Evolutionary conservation across 1,140 invertebrate genomes (phyloP), one percentile per base, ranked within the genome.

Genomic region (Sesamia nonagrioides): DNA sequence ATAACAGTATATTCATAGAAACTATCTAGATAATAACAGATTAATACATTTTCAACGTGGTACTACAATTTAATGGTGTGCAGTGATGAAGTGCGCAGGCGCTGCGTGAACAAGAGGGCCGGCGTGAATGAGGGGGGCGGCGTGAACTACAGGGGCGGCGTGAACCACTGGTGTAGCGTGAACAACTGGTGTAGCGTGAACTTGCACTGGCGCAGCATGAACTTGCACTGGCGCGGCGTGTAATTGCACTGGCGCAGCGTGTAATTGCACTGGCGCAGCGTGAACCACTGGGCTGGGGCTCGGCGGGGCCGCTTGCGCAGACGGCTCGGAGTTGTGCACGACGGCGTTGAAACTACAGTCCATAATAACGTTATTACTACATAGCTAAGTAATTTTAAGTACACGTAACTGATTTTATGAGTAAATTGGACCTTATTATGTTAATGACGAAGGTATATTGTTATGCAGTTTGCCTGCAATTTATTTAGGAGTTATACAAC

Each of bases 281-380:
- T 81, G 84, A 6, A 54, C 72, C 7, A 68, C 56, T 7, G 82
- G 78, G 15, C 77, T 68, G 71, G 79, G 52, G n/a, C 69, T 66
- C 18, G 81, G 79, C 4, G 78, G 82, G 0, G 82, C 82, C 6
- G 82, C 83, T 48, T 87, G 79, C 15, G 81, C 50, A 33, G 85
- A 76, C 63, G 91, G 60, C 82, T 89, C 77, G 0, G 92, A 93
- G 85, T 91, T 94, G 82, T 91, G 88, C 8, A 94, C 92, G 18
- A 93, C 80, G 17, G 92, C 92, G 86, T 92, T 93, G 84, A 94
- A 94, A 11, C 92, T 94, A 87, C n/a, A 66, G 63, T 40, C 45
- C 15, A n/a, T 83, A 86, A 74, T 58, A 78, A 73, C 77, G 82
- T 60, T 66, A 66, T 66, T 72, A 73, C 8, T 15, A 56, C 42